Conservation (phyloP, 2,888 invertebrate species). For the Melanostoma scalare region DNA sequence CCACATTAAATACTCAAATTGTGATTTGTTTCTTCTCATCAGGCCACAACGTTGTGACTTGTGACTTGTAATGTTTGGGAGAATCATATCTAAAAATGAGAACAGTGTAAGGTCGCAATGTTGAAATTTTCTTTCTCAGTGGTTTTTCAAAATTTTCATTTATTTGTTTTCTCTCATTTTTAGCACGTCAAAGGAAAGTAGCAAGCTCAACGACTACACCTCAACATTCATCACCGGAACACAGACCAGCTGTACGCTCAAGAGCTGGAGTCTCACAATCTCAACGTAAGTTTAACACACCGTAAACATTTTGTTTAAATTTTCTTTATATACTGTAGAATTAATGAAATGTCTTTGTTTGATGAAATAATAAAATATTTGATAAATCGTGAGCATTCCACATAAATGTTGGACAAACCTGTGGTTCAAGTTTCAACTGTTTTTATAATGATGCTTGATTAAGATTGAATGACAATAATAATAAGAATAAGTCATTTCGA, state of each 20-base stretch:
- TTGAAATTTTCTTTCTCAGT: no score
- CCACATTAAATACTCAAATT: no score
- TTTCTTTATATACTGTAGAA: not conserved
- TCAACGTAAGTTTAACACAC: constrained; percentile 88
- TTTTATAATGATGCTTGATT: no score
- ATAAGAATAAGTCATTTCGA: no score
- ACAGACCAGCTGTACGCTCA: constrained; percentile 82
- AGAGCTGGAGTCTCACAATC: constrained; percentile 94
- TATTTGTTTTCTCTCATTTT: constrained; percentile 73
- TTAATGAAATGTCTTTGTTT: not conserved
- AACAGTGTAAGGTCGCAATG: constrained; percentile 1
- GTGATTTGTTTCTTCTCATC: no score
- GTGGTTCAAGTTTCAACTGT: no score
- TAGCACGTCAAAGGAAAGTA: constrained; percentile 87
- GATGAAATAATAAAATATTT: constrained; percentile 1
- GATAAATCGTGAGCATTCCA: no score
- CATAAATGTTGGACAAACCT: no score
- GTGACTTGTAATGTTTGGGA: no score
- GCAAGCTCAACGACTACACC: constrained; percentile 78
- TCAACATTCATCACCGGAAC: constrained; percentile 84
- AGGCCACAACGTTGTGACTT: no score
- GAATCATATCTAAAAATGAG: not conserved
- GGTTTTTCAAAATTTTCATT: no score
- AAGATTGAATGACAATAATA: no score
- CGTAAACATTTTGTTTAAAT: constrained; percentile 1